A percentile compares a stretch with the other conserved stretches of the same genome.
These are phyloP conservation scores for Salmo trutta DNA, from an alignment of 2,797 vertebrate genomes.

Conservation along the genomic window DNA sequence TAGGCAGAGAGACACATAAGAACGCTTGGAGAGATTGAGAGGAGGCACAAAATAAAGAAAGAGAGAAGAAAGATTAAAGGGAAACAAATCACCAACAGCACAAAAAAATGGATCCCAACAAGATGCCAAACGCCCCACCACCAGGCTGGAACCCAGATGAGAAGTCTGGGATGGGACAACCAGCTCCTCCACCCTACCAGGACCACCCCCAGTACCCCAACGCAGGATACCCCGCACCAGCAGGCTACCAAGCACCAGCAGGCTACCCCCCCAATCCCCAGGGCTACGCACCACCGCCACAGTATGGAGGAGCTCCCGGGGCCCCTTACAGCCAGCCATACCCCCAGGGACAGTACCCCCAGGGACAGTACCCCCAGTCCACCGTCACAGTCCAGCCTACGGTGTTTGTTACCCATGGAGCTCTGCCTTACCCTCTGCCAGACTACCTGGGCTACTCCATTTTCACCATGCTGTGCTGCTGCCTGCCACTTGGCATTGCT, in stretches of 20 bases:
- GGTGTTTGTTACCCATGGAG: conserved; percentile 38
- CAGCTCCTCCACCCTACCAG: conserved; percentile 64
- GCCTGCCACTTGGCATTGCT: conserved; percentile 73
- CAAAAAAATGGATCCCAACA: conserved; percentile 60
- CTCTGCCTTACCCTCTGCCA: conserved; percentile 46
- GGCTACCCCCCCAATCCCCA: conserved; percentile 15
- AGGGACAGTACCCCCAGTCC: conserved; percentile 29
- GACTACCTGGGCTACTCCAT: conserved; percentile 79
- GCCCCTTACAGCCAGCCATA: conserved; percentile 29
- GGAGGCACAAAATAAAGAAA: background rate
- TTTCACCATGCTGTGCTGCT: conserved; percentile 79
- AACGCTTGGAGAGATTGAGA: background rate
- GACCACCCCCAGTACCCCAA: conserved; percentile 32
- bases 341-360: background rate
- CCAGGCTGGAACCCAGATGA: conserved; percentile 37
- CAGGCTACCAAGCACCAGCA: background rate
- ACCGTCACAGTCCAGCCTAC: conserved; percentile 60
- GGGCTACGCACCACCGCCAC: conserved; percentile 30
- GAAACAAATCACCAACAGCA: background rate
- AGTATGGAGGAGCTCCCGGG: conserved; percentile 6
- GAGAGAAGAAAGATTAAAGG: background rate
- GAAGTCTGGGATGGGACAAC: conserved; percentile 52
- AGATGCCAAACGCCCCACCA: conserved; percentile 36
- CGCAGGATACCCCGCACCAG: conserved; percentile 19
- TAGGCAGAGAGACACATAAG: background rate